Percentiles rank a stretch among this genome's conserved stretches.
phyloP scores from a whole-genome alignment of 2,888 invertebrate species.

The Augochlorella aurata region DNA sequence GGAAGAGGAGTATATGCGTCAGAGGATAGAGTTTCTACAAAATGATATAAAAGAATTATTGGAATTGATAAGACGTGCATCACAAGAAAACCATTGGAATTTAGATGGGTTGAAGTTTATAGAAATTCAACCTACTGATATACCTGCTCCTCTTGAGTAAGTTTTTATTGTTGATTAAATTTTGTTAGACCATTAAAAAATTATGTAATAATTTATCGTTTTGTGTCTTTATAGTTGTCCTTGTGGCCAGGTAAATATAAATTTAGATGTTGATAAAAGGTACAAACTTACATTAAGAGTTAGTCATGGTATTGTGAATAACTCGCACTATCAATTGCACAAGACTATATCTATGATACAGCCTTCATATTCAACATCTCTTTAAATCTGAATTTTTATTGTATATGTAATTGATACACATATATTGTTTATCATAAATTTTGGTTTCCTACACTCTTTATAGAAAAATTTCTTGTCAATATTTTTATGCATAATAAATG shows the following conservation, averaged over 20 bases:
- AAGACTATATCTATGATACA: constrained; percentile 46
- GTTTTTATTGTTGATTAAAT: constrained; percentile 39
- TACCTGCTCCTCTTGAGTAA: constrained; percentile 74
- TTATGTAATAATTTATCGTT: constrained; percentile 24
- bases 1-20: constrained; percentile 79
- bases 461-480: constrained; percentile 55
- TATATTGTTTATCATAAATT: constrained; percentile 35
- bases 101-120: constrained; percentile 84
- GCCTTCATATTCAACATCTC: constrained; percentile 12
- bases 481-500: constrained; percentile 51
- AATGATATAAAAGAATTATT: constrained; percentile 84
- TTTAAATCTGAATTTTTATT: constrained; percentile 18
- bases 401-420: constrained; percentile 5
- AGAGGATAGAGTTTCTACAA: constrained; percentile 82
- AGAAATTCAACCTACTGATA: constrained; percentile 80
- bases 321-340: constrained; percentile 44
- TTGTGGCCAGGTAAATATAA: constrained; percentile 76
- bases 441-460: constrained; percentile 47
- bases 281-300: constrained; percentile 68
- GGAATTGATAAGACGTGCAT: constrained; percentile 83
- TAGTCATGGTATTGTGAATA: constrained; percentile 47
- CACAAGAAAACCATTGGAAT: constrained; percentile 83
- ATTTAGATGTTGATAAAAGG: constrained; percentile 65
- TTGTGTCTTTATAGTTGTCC: constrained; percentile 71
- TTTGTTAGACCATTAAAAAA: not conserved